Percentiles rank a stretch among this genome's conserved stretches.
Evolutionary conservation across 2,113 vertebrate species (phyloP).

Genomic region (Perca schrenkii): DNA sequence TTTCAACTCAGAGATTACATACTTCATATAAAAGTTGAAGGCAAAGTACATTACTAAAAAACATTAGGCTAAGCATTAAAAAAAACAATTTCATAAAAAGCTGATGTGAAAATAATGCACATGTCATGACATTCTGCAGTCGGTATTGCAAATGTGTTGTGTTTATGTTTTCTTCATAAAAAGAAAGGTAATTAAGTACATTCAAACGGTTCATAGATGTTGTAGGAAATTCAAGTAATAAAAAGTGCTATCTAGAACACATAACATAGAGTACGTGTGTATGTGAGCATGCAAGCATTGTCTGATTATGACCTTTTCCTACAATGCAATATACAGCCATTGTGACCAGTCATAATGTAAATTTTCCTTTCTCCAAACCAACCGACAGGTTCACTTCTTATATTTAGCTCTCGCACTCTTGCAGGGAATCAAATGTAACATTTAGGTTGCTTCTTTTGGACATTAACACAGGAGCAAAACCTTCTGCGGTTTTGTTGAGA

Average conservation of each 20-base stretch:
- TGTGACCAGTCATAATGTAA: no score
- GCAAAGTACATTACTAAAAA: conserved; percentile 1
- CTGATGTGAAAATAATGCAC: background rate
- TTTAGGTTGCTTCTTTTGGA: conserved; percentile 9
- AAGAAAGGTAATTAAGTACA: background rate
- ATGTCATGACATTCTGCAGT: background rate
- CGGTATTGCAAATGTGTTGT: background rate
- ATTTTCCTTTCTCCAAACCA: background rate
- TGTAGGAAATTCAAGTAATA: background rate
- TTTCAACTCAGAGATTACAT: no score
- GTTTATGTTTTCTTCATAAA: background rate
- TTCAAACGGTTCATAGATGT: background rate
- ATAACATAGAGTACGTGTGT: background rate
- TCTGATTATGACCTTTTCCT: background rate
- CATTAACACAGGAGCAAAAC: conserved; percentile 62
- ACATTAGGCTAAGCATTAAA: background rate
- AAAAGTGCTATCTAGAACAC: background rate
- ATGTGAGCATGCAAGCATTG: background rate
- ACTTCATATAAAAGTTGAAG: background rate
- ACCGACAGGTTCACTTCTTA: background rate
- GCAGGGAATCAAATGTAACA: background rate
- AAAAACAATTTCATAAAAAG: background rate
- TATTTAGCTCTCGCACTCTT: background rate
- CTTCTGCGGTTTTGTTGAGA: conserved; percentile 64
- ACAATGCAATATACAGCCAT: background rate